Conservation (phyloP, 2,797 vertebrate species). For the Micropoecilia bifurca region DNA sequence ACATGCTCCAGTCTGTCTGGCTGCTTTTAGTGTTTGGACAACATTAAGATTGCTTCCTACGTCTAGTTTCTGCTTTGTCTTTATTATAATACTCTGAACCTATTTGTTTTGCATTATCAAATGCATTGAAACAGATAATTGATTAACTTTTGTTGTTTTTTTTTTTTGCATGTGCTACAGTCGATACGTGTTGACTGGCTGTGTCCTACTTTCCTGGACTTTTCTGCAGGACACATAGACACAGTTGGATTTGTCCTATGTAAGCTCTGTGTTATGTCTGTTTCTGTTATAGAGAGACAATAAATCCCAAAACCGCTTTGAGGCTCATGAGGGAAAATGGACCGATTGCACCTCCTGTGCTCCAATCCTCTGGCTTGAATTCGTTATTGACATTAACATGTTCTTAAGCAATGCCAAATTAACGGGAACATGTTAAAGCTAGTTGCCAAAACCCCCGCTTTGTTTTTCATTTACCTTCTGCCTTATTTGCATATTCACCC, state of each 20-base stretch:
- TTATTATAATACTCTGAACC: constrained; percentile 23
- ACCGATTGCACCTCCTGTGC: constrained; percentile 62
- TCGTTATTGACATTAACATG: constrained; percentile 71
- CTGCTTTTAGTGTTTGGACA: constrained; percentile 79
- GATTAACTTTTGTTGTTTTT: constrained; percentile 61
- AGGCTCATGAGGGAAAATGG: constrained; percentile 54
- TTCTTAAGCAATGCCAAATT: constrained; percentile 74
- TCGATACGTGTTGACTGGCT: constrained; percentile 48
- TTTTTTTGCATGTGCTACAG: constrained; percentile 45
- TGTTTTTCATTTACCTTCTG: constrained; percentile 79
- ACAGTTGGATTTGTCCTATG: constrained; percentile 21
- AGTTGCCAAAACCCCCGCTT: constrained; percentile 74
- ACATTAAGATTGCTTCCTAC: constrained; percentile 70
- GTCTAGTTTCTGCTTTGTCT: constrained; percentile 37
- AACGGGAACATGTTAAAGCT: constrained; percentile 70
- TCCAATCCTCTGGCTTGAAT: constrained; percentile 62
- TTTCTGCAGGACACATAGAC: constrained; percentile 25
- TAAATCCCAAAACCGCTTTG: constrained; percentile 53
- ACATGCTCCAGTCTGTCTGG: constrained; percentile 75
- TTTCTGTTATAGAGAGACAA: constrained; percentile 62
- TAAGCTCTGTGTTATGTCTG: constrained; percentile 34
- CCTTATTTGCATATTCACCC: constrained; percentile 81
- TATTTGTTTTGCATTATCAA: constrained; percentile 43
- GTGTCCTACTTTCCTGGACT: constrained; percentile 59
- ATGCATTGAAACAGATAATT: constrained; percentile 52